Base-by-base conservation (phyloP, 2,888 invertebrate species). In the Sinodicranocentrus sp. region DNA sequence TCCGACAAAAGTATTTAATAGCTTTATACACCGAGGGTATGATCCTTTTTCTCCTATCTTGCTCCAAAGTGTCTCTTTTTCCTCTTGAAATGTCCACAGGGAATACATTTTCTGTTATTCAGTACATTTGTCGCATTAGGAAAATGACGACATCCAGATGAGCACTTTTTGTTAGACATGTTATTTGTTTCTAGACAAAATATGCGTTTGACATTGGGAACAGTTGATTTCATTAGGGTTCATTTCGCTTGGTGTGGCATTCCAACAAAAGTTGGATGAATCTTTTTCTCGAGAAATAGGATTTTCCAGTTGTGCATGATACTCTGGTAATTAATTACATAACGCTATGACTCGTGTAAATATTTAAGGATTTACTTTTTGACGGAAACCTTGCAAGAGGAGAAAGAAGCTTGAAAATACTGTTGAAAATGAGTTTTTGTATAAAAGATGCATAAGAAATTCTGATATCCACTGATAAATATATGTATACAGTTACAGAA, bases 81-180 rank as follows among this genome's bases (percentile, higher is more conserved):
- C 13, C 63, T 33, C 28, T 39, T 68, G 83, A 83, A 71, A 70
- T 63, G 76, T 83, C 83, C 54, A 28, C 71, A 54, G 63, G 63
- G 70, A 83, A 67, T 61, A 65, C 72, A 72, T 77, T 77, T 70
- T 83, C 71, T 77, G 77, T 77, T 72, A 83, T 63, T 76, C 77
- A 77, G 33, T 77, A 72, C 83, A 83, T 83, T 83, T 83, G 77
- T 71, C 83, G 67, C 77, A 83, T 83, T 83, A 83, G 68, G 71
- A 54, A 72, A 83, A 83, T 70, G 82, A 82, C 52, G 77, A 83
- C 83, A 83, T 83, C 77, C 76, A 68, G 77, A 77, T 68, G 68
- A 68, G 77, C 65, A 54, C 39, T 39, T 39, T 39, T 39, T 39
- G 6, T 13, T 13, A 39, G 5, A 13, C 39, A 39, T 39, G 39